Conservation (phyloP, 2,888 invertebrate genomes). For the Lasioglossum pauxillum region DNA sequence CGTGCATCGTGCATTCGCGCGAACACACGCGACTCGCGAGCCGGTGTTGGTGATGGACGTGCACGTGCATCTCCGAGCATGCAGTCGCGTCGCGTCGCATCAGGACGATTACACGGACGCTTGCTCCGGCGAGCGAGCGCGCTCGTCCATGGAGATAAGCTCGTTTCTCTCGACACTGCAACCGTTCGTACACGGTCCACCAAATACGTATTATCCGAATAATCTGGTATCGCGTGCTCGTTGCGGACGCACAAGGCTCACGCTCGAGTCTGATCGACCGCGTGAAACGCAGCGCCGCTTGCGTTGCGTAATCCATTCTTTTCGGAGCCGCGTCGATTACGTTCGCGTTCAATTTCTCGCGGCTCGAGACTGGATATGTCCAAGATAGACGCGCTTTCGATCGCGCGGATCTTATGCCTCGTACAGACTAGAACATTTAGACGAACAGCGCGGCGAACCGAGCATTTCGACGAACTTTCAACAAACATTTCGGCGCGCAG, state of each 20-base stretch:
- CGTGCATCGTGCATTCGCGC: slow-evolving; percentile 45
- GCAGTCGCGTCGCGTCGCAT: background rate
- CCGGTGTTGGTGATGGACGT: slow-evolving; percentile 41
- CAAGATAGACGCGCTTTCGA: too few species aligned
- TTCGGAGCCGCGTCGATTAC: too few species aligned
- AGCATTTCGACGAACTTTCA: too few species aligned
- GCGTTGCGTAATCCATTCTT: too few species aligned
- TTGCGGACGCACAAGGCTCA: slow-evolving; percentile 6
- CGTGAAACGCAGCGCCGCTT: background rate
- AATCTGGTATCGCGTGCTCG: background rate
- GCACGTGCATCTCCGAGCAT: slow-evolving; percentile 44
- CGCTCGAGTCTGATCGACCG: slow-evolving; percentile 2
- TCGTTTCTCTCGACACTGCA: slow-evolving; percentile 22
- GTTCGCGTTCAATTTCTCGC: too few species aligned
- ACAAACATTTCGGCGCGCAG: too few species aligned
- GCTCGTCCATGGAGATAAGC: slow-evolving; percentile 40
- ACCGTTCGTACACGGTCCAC: slow-evolving; percentile 19
- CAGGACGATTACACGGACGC: slow-evolving; percentile 71
- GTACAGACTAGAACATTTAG: too few species aligned
- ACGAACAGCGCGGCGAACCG: too few species aligned
- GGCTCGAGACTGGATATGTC: too few species aligned
- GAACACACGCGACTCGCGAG: slow-evolving; percentile 30
- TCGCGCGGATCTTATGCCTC: too few species aligned
- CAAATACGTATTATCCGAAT: background rate
- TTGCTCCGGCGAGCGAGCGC: slow-evolving; percentile 60